Base-by-base conservation (phyloP, 2,113 vertebrate genomes). In the Chlamydotis undulata region DNA sequence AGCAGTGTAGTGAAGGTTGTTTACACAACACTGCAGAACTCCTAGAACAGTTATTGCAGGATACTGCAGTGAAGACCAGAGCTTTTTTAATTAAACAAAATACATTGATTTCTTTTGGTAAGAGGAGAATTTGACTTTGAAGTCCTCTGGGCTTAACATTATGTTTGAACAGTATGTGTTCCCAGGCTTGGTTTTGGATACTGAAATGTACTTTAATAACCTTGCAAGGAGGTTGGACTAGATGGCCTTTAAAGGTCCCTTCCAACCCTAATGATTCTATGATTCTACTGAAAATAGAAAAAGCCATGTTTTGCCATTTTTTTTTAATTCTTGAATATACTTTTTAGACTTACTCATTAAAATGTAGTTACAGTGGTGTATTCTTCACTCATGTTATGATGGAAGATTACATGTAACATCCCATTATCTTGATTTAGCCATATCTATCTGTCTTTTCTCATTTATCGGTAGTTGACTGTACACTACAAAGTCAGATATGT, bases 1-100 rank as follows among this genome's bases (percentile, higher is more conserved):
- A 70, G 25, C 19, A 37, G 4, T 5, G 1, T 50, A 37, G n/a
- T 33, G 21, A 86, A 39, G 5, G 5, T 39, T 0, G 0, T 29
- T 43, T n/a, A n/a, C 11, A 65, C 28, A 83, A 39, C 17, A 53
- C 17, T 29, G 8, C 37, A 39, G n/a, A 60, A 65, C 22, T 81
- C 7, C 7, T 26, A 11, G 10, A 83, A 43, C 4, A 45, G 6
- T 57, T 71, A 8, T 86, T 79, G 71, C 9, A 67, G n/a, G 49
- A 35, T 74, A 5, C 60, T 73, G 81, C 4, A 23, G 13, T 59
- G 24, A 87, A 59, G n/a, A 49, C 5, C 4, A 67, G 37, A 50
- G 5, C 1, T 50, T 78, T 67, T 61, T 74, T 18, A 64, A 31
- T 7, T 59, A 31, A 84, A 50, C 7, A 71, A 83, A 83, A 77